These are phyloP conservation scores for Tinea semifulvella DNA, from an alignment of 2,888 invertebrate species.

Conservation along the genomic window DNA sequence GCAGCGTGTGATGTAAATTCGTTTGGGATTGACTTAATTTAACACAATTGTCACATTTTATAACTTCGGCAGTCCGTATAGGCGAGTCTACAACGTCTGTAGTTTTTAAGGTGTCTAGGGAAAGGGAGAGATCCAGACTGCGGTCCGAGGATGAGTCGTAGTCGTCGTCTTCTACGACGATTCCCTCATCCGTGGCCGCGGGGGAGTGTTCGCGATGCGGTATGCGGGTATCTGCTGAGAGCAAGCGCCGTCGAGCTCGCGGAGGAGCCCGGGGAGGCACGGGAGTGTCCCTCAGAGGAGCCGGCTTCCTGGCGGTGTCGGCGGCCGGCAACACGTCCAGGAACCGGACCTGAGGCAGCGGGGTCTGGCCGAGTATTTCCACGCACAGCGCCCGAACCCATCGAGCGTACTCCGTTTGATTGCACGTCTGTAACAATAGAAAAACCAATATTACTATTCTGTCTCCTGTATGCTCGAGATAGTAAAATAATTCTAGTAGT, in stretches of 20 bases:
- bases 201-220: slow-evolving; percentile 54
- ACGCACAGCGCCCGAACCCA: slow-evolving; percentile 80
- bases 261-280: slow-evolving; percentile 53
- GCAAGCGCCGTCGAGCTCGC: slow-evolving; percentile 48
- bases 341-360: slow-evolving; percentile 75
- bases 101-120: slow-evolving; percentile 59
- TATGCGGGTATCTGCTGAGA: slow-evolving; percentile 39
- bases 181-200: slow-evolving; percentile 62
- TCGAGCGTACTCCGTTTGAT: slow-evolving; percentile 73
- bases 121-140: slow-evolving; percentile 57
- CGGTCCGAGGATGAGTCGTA: slow-evolving; percentile 65
- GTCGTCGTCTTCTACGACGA: slow-evolving; percentile 63
- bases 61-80: slow-evolving; percentile 48
- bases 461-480: neutral
- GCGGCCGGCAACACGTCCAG: slow-evolving; percentile 74
- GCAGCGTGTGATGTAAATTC: slow-evolving; percentile 49
- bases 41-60: slow-evolving; percentile 57
- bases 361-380: slow-evolving; percentile 79
- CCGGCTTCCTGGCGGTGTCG: slow-evolving; percentile 53
- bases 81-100: slow-evolving; percentile 51
- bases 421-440: slow-evolving; percentile 70
- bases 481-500: no score
- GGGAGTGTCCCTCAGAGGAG: slow-evolving; percentile 40
- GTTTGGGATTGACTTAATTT: slow-evolving; percentile 40
- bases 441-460: slow-evolving; percentile 10